Evolutionary conservation across 1,140 invertebrate species (phyloP).

Genomic region (Cheumatopsyche charites): DNA sequence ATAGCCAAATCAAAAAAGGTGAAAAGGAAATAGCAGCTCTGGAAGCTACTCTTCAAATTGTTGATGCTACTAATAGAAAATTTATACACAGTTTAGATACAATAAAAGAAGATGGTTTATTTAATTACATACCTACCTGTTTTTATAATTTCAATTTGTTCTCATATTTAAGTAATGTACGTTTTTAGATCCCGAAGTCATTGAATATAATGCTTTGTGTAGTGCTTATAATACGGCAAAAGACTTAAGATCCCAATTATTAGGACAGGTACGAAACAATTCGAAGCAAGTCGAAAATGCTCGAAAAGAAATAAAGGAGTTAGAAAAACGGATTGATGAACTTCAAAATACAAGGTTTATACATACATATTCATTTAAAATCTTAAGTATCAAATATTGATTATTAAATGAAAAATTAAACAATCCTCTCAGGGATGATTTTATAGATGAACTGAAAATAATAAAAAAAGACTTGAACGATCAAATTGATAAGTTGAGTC

Average conservation of each 20-base stretch:
- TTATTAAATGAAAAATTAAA: no score
- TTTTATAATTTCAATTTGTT: neutral
- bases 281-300: conserved; percentile 26
- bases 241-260: conserved; percentile 26
- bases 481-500: conserved; percentile 39
- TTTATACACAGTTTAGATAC: conserved; percentile 64
- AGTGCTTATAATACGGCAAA: conserved; percentile 23
- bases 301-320: conserved; percentile 22
- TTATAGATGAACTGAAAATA: conserved; percentile 31
- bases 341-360: conserved; percentile 31
- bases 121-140: neutral
- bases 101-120: conserved; percentile 59
- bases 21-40: conserved; percentile 76
- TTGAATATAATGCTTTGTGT: conserved; percentile 35
- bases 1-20: conserved; percentile 68
- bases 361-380: conserved; percentile 13
- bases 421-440: conserved; percentile 32
- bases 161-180: conserved; percentile 5
- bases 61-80: conserved; percentile 70
- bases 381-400: neutral
- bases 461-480: conserved; percentile 40
- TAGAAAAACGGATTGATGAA: conserved; percentile 27
- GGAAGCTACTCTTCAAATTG: conserved; percentile 73
- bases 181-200: conserved; percentile 39
- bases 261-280: conserved; percentile 5